Percentiles rank a stretch among this genome's conserved stretches.
Evolutionary conservation across 2,888 invertebrate genomes (phyloP).

Genomic region (Drosophila pseudotakahashii): DNA sequence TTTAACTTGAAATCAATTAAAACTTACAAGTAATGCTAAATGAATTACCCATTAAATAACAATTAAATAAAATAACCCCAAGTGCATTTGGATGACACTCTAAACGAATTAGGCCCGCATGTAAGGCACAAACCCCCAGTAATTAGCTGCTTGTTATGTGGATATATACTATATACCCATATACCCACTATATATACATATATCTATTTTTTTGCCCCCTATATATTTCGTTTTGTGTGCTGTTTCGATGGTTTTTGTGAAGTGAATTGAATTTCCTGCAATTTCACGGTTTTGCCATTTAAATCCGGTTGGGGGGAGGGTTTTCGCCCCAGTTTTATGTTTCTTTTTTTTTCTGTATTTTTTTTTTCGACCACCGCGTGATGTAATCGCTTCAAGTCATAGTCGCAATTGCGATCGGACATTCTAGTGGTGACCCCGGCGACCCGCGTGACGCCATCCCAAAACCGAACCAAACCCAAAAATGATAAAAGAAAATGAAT

Average conservation of each 20-base stretch:
- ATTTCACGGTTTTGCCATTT: constrained; percentile 49
- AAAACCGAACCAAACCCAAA: neutral
- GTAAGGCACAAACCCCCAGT: constrained; percentile 4
- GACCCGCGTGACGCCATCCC: constrained; percentile 61
- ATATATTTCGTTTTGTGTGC: constrained; percentile 26
- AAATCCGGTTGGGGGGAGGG: constrained; percentile 25
- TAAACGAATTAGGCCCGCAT: constrained; percentile 6
- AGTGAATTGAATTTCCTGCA: constrained; percentile 76
- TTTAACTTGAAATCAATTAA: neutral
- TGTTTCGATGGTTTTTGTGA: constrained; percentile 59
- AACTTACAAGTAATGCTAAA: neutral
- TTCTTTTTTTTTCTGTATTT: neutral
- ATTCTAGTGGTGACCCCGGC: constrained; percentile 58
- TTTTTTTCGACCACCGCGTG: constrained; percentile 43
- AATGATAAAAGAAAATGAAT: neutral
- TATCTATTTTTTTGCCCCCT: neutral
- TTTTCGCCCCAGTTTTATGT: constrained; percentile 31
- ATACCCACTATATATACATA: neutral
- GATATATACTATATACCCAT: neutral
- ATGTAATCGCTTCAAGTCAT: constrained; percentile 67
- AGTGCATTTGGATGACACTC: constrained; percentile 1
- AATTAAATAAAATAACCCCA: constrained; percentile 15
- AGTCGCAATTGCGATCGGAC: constrained; percentile 54
- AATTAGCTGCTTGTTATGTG: constrained; percentile 19
- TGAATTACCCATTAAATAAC: constrained; percentile 20